Evolutionary conservation across 2,113 vertebrate genomes (phyloP).

Genomic region (Chlorocebus sabaeus): DNA sequence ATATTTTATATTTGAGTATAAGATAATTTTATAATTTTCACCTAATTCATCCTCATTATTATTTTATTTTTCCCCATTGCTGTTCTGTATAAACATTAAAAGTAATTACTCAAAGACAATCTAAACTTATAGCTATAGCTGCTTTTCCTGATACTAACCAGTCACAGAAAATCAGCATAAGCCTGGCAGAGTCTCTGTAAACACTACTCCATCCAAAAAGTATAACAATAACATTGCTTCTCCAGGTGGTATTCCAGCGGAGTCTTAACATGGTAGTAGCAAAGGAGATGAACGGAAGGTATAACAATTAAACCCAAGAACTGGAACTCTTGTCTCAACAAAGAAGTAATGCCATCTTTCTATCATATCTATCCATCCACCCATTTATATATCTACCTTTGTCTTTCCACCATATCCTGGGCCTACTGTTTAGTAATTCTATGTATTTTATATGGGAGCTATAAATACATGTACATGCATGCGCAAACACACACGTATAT

Average conservation of each 20-base stretch:
- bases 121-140: not conserved
- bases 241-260: not conserved
- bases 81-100: not conserved
- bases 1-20: not conserved
- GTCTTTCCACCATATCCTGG: not conserved
- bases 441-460: not conserved
- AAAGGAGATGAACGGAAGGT: not conserved
- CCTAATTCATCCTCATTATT: not conserved
- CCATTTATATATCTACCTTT: not conserved
- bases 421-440: not conserved
- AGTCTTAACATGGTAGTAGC: not conserved
- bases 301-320: not conserved
- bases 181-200: not conserved
- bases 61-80: not conserved
- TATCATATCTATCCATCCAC: not conserved
- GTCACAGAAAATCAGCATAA: not conserved
- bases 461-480: not conserved
- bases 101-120: not conserved
- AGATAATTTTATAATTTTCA: not conserved
- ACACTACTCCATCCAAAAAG: not conserved
- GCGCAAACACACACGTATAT: not conserved
- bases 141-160: not conserved
- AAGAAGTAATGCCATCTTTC: conserved; percentile 8
- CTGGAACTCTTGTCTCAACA: not conserved
- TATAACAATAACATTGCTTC: not conserved